These are phyloP conservation scores for Macrosoma leucophasiata DNA, from an alignment of 2,888 invertebrate genomes.

Conservation along the genomic window DNA sequence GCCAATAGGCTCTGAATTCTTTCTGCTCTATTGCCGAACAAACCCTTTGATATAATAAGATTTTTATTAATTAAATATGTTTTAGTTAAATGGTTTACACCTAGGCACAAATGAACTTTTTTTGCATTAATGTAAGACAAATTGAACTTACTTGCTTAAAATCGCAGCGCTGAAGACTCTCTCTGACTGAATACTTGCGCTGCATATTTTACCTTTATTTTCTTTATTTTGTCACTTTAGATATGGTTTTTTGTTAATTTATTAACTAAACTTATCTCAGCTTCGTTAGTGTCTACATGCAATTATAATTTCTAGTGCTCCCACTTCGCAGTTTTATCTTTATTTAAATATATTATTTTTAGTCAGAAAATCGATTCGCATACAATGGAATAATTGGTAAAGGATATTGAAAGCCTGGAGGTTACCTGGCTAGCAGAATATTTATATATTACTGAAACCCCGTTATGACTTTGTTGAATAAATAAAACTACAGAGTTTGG, in stretches of 20 bases:
- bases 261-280: constrained; percentile 9
- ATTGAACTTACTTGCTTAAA: constrained; percentile 5
- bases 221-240: constrained; percentile 2
- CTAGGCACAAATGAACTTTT: constrained; percentile 1
- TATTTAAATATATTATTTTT: constrained; percentile 5
- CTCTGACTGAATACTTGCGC: constrained; percentile 11
- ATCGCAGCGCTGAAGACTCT: constrained; percentile 4
- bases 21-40: constrained; percentile 7
- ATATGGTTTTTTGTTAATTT: constrained; percentile 14
- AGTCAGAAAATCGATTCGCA: constrained; percentile 9
- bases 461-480: no score
- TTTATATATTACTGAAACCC: no score
- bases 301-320: constrained; percentile 3
- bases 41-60: constrained; percentile 1
- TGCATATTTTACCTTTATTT: no score
- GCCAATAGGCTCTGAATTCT: constrained; percentile 5
- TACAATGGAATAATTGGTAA: constrained; percentile 15
- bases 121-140: no score
- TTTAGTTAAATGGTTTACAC: background rate
- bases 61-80: background rate
- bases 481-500: no score
- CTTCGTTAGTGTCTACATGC: constrained; percentile 3
- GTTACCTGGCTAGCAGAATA: no score
- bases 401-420: no score
- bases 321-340: constrained; percentile 11